Evolutionary conservation across 2,797 vertebrate species (phyloP), one percentile per base, ranked within the genome.

Genomic region (Argentina silus): DNA sequence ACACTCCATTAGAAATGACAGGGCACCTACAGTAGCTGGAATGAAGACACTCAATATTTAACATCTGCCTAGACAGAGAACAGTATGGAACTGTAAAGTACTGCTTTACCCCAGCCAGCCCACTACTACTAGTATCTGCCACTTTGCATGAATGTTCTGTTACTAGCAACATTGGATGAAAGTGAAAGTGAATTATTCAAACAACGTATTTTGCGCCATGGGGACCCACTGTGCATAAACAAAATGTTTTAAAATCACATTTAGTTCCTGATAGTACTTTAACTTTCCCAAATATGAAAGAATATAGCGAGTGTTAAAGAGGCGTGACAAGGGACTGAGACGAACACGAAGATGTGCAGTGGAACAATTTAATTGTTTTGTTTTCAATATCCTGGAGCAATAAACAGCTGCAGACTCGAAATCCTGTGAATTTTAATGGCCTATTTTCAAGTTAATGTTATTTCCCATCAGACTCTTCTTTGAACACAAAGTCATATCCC

Each of bases 371-470:
- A 64, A 65, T 88, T 86, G 81, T 86, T 87, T 88, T 89, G 79
- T 88, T 88, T 84, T 17, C 48, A 42, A 78, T 83, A 82, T 86
- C 86, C 88, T 75, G 69, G 76, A 87, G 88, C 86, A 21, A 81
- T 78, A 80, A 86, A 74, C 81, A 71, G 77, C 56, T 45, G 70
- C 83, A 69, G 56, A 66, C 57, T 61, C 64, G 21, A 48, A 48
- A 72, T 59, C 62, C 63, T 82, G 75, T 88, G 85, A 74, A 90
- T 91, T 88, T 90, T 84, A 92, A 91, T 89, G 78, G 79, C 79
- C 78, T 78, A 87, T 92, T 90, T 90, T 90, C 84, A 89, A 90
- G 87, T 81, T 88, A 90, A 91, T 91, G 74, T 81, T 70, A 78
- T 83, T 85, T 72, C 75, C 81, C 76, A 80, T 73, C 82, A 81